Evolutionary conservation across 2,888 invertebrate genomes (phyloP).

Genomic region (Odiellus spinosus): DNA sequence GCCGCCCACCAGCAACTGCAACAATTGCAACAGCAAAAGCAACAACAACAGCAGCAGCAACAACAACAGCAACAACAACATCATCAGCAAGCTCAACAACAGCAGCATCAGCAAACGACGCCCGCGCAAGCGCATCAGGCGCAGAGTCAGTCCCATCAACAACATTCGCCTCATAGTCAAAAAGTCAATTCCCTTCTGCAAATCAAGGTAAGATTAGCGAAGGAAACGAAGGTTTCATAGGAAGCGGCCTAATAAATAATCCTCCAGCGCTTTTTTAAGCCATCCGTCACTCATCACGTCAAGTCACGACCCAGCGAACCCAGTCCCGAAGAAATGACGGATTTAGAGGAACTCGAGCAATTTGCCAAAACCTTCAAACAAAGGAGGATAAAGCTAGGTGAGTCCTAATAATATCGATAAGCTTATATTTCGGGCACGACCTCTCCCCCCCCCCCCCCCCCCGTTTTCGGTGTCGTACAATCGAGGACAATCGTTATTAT

Average conservation of each 20-base stretch:
- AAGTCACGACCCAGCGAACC: constrained; percentile 13
- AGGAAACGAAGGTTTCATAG: too few species aligned
- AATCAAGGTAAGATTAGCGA: too few species aligned
- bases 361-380: constrained; percentile 98
- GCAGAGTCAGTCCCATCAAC: constrained; percentile 13
- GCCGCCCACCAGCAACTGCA: constrained; percentile 19
- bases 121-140: constrained; percentile 3
- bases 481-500: too few species aligned
- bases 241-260: too few species aligned
- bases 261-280: background rate
- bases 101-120: constrained; percentile 7
- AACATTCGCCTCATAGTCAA: background rate
- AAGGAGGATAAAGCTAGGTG: constrained; percentile 76
- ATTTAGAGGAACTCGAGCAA: constrained; percentile 92
- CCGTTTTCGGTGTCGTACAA: too few species aligned
- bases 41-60: constrained; percentile 9
- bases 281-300: background rate
- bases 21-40: constrained; percentile 18
- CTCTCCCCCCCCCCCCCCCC: too few species aligned
- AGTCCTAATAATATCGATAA: background rate
- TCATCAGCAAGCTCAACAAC: constrained; percentile 13
- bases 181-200: too few species aligned
- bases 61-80: constrained; percentile 12
- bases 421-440: too few species aligned
- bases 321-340: constrained; percentile 69